These are phyloP conservation scores for Connochaetes taurinus DNA, from an alignment of 2,113 vertebrate genomes.

Conservation along the genomic window DNA sequence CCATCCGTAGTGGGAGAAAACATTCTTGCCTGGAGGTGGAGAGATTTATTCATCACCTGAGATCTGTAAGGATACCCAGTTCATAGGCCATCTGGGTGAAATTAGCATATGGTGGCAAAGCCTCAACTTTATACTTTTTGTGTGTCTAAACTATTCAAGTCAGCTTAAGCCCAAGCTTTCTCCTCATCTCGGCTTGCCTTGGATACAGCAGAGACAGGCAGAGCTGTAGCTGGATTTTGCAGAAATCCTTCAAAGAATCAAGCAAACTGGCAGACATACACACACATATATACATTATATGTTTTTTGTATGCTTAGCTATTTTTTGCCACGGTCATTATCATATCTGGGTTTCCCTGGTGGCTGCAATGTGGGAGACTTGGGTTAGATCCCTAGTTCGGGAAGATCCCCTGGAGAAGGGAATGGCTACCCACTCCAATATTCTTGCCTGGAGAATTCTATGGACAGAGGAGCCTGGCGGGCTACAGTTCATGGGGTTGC, in stretches of 20 bases:
- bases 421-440: not conserved
- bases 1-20: not conserved
- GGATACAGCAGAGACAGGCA: not conserved
- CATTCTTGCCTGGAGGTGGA: not conserved
- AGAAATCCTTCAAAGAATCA: not conserved
- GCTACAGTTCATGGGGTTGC: not conserved
- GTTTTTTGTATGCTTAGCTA: not conserved
- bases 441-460: not conserved
- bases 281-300: not conserved
- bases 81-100: not conserved
- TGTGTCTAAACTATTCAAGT: not conserved
- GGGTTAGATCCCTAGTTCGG: not conserved
- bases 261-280: not conserved
- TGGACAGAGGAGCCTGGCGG: not conserved
- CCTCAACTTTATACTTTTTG: not conserved
- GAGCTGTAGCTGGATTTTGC: not conserved
- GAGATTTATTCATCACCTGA: not conserved
- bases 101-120: not conserved
- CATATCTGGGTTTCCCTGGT: not conserved
- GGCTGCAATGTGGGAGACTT: not conserved
- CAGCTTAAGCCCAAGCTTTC: not conserved
- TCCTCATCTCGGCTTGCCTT: not conserved
- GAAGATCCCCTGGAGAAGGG: not conserved
- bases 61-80: not conserved
- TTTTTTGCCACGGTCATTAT: not conserved